A percentile compares a stretch with the other conserved stretches of the same genome.
phyloP scores from a whole-genome alignment of 2,113 vertebrate genomes.

The Peromyscus polionotus region DNA sequence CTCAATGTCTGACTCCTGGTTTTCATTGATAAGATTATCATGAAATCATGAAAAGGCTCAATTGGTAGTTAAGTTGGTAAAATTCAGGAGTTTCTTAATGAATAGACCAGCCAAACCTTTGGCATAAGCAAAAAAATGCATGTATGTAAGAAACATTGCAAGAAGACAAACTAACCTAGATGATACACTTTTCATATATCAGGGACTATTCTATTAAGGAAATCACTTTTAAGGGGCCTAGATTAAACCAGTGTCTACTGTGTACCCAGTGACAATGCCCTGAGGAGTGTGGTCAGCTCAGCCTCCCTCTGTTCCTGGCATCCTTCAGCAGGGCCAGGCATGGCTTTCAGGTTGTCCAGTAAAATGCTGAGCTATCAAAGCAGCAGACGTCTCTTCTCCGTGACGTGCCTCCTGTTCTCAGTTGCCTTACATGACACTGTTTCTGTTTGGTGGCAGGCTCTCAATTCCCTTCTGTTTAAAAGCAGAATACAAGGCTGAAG shows the following conservation, averaged over 20 bases:
- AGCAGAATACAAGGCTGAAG: background rate
- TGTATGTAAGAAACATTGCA: background rate
- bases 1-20: too few relatives aligned
- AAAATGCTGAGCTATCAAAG: background rate
- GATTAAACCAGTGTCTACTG: background rate
- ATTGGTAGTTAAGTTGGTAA: background rate
- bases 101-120: background rate
- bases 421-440: background rate
- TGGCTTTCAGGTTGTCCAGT: background rate
- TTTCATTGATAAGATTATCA: too few relatives aligned
- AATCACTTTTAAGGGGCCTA: background rate
- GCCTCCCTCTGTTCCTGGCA: background rate
- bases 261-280: background rate
- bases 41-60: background rate
- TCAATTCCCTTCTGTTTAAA: conserved; percentile 24
- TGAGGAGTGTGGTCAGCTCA: background rate
- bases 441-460: background rate
- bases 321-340: background rate
- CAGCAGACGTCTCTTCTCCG: background rate
- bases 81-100: conserved; percentile 21
- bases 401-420: background rate
- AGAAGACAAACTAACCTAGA: background rate
- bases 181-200: background rate
- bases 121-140: background rate
- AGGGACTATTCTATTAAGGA: background rate